Base-by-base conservation (phyloP, 2,888 invertebrate species). In the Andrena marginata region DNA sequence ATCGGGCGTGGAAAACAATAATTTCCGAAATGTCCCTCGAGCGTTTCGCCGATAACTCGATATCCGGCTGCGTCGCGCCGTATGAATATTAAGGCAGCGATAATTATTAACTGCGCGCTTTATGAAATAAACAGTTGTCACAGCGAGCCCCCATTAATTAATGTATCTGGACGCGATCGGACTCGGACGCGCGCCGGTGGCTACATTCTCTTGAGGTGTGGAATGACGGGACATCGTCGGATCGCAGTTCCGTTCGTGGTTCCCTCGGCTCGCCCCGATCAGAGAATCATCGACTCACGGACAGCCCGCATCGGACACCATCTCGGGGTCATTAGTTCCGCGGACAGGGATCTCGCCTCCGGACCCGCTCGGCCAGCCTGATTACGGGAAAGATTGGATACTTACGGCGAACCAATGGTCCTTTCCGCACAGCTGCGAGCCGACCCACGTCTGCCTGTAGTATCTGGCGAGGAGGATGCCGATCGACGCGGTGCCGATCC, bases 391-490 rank as follows among this genome's bases (percentile, higher is more conserved):
- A 82, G 84, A 81, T 26, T 63, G 65, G 63, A 68, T 49, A 96
- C 97, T 96, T 95, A 98, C 98, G 89, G 97, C 97, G 94, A 99
- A 99, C 99, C 99, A 99, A 83, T 98, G 96, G 93, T 98, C 98
- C 92, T 98, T 98, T 84, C 98, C 98, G 86, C 97, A 98, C 3
- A 97, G 94, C 82, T 96, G 96, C 85, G 96, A 96, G 48, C 97
- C 97, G 49, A 97, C 97, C 98, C 98, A 98, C 0, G 98, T 98
- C 92, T 97, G 97, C 91, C 97, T 97, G 95, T 97, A 98, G 93
- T 98, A 98, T 85, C 98, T 95, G 0, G 98, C 98, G 10, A 98
- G 94, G 23, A 98, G 94, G 83, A 98, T 98, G 26, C 98, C 98
- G 60, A 98, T 92, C 0, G 98, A 97, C 0, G 98, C 97, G 0